Evolutionary conservation across 2,888 invertebrate species (phyloP).

Genomic region (Trachelus stipa): DNA sequence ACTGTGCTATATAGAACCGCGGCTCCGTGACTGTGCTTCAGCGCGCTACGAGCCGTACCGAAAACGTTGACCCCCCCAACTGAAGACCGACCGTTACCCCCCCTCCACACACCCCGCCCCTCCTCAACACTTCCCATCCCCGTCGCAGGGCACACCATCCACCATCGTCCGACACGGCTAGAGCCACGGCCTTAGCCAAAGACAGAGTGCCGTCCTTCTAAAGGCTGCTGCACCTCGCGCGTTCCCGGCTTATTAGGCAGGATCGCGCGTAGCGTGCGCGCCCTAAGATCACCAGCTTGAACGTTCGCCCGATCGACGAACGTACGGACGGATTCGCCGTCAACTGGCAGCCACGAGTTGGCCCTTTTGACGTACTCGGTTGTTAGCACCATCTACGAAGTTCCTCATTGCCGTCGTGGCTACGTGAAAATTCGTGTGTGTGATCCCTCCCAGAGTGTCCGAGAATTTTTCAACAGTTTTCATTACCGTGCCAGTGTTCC

Average conservation of each 20-base stretch:
- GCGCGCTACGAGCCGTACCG: slow-evolving; percentile 49
- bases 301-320: background rate
- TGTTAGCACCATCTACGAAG: background rate
- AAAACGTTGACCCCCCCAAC: slow-evolving; percentile 51
- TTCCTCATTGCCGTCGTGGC: background rate
- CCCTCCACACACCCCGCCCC: slow-evolving; percentile 4
- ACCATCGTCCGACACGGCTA: background rate
- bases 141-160: slow-evolving; percentile 17
- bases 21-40: slow-evolving; percentile 31
- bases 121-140: slow-evolving; percentile 5
- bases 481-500: background rate
- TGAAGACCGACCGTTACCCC: background rate
- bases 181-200: background rate
- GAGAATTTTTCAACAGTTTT: background rate
- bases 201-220: slow-evolving; percentile 3
- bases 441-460: background rate
- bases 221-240: slow-evolving; percentile 29
- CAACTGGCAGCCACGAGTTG: background rate
- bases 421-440: background rate
- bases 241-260: slow-evolving; percentile 36
- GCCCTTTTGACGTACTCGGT: background rate
- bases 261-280: slow-evolving; percentile 32
- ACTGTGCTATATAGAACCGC: slow-evolving; percentile 18
- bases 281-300: background rate
- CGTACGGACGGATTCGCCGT: background rate